Conservation (phyloP, 2,888 invertebrate species). For the Trachelus troglodyta region DNA sequence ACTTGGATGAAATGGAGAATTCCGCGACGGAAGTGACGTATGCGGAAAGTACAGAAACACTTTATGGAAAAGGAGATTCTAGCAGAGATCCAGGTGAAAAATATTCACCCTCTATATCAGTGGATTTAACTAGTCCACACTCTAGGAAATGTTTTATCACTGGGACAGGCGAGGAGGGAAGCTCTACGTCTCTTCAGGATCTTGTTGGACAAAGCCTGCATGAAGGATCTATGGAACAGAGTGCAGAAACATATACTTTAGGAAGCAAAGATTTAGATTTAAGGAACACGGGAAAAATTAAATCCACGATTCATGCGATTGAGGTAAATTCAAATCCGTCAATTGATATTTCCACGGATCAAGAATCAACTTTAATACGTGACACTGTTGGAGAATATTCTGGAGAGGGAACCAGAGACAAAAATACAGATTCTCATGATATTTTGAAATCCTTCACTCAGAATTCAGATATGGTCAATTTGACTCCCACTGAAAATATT, state of each 20-base stretch:
- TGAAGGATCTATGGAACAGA: neutral
- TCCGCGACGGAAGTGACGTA: neutral
- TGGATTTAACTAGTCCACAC: neutral
- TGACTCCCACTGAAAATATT: neutral
- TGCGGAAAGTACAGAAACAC: neutral
- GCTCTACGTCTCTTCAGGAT: neutral
- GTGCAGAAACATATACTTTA: neutral
- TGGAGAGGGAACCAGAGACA: neutral
- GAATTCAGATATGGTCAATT: neutral
- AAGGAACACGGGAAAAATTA: neutral
- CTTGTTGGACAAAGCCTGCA: neutral
- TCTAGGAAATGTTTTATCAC: neutral
- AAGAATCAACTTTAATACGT: neutral
- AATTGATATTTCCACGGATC: neutral
- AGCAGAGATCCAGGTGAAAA: neutral
- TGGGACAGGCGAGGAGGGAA: neutral
- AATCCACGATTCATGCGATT: neutral
- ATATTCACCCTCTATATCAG: neutral
- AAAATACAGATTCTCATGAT: neutral
- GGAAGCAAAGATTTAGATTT: neutral
- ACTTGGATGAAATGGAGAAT: neutral
- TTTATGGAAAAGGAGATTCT: neutral
- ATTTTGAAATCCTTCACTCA: neutral
- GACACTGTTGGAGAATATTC: neutral
- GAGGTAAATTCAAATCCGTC: neutral